Conservation (phyloP, 2,113 vertebrate species). For the Pelodiscus sinensis region DNA sequence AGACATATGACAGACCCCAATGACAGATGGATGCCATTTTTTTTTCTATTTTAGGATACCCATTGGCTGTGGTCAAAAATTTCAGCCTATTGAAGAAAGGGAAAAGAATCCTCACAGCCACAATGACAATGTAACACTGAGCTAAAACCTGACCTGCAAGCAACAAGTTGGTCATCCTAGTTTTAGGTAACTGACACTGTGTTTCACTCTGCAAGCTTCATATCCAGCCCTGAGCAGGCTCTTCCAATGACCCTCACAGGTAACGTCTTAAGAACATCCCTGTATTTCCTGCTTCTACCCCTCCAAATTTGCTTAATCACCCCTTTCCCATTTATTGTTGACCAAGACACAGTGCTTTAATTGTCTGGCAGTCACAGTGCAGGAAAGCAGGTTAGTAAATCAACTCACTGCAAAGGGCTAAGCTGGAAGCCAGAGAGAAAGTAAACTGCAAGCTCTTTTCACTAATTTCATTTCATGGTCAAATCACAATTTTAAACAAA, state of each 20-base stretch:
- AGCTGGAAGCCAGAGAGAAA: background rate
- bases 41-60: background rate
- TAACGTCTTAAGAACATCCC: background rate
- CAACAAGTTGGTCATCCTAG: background rate
- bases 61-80: background rate
- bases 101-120: background rate
- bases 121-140: background rate
- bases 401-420: slow-evolving; percentile 1
- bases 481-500: background rate
- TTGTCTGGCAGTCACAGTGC: background rate
- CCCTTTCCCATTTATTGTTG: background rate
- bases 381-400: background rate
- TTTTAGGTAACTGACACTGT: slow-evolving; percentile 9
- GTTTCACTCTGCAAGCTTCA: slow-evolving; percentile 24
- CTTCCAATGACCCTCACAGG: background rate
- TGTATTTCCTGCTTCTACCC: background rate
- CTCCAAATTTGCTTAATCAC: background rate
- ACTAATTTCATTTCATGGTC: background rate
- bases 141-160: background rate
- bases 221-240: background rate
- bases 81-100: background rate
- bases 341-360: slow-evolving; percentile 38
- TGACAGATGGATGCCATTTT: background rate
- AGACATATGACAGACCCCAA: background rate
- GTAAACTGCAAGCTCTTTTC: background rate